Evolutionary conservation across 2,113 vertebrate genomes (phyloP), one percentile per base, ranked within the genome.

Genomic region (Nematolebias whitei): DNA sequence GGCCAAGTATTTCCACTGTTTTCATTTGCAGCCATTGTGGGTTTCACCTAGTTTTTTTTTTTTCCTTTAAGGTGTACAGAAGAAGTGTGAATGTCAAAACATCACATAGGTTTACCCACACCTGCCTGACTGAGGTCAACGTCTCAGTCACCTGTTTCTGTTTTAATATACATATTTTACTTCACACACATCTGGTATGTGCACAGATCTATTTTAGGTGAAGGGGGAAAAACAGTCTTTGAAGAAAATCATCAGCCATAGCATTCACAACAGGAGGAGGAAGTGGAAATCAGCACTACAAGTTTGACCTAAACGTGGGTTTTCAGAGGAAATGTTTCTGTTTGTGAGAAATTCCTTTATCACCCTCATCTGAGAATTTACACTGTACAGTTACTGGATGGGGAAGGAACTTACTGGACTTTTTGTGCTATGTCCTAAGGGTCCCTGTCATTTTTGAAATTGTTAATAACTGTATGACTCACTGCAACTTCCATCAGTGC

Each of bases 1-100:
- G 65, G 77, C 38, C 56, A 9, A 68, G 19, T 74, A n/a, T 88
- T 87, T 88, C 80, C 86, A 86, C 61, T n/a, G 39, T 58, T 78
- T 78, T 78, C 20, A 71, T 76, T 63, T 68, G 66, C 26, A 74
- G 41, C 47, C 19, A 60, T 2, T 5, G 55, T 71, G 70, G 72
- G 71, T 62, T 58, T 68, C 86, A 81, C 75, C 51, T 55, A n/a
- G 53, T 48, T 70, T 75, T 79, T 59, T 71, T 63, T 69, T 79
- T 78, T 20, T 68, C 73, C 50, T 75, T 44, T 14, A 40, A 19
- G n/a, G 32, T 59, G 74, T 40, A 20, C 69, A 26, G 65, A 11
- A 39, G 20, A 51, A 38, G 51, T 19, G 41, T 64, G 47, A 68
- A 80, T 76, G 53, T 74, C 39, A 49, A 20, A 40, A 45, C 23